A percentile compares a stretch with the other conserved stretches of the same genome.
phyloP scores from a whole-genome alignment of 2,888 invertebrate species.

The Mesorhabditis sp. region DNA sequence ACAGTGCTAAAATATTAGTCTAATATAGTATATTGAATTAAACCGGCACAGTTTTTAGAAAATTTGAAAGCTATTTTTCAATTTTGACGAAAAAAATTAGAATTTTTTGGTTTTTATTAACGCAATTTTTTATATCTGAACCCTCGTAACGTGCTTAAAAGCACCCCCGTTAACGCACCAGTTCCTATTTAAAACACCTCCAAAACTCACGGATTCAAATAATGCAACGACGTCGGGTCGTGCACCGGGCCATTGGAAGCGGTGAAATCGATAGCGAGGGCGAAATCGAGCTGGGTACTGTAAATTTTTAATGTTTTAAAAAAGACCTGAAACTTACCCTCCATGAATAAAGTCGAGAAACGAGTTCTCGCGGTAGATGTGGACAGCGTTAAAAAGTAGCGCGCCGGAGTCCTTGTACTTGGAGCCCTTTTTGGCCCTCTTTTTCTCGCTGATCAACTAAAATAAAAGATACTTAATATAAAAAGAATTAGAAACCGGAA shows the following conservation, averaged over 20 bases:
- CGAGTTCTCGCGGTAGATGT: constrained; percentile 58
- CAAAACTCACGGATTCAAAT: constrained; percentile 56
- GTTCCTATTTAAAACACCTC: too few species aligned
- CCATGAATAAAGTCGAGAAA: constrained; percentile 67
- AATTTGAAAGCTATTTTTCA: too few species aligned
- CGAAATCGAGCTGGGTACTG: constrained; percentile 62
- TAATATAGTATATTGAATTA: too few species aligned
- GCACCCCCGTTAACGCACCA: too few species aligned
- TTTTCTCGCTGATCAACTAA: constrained; percentile 62
- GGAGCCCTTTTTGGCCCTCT: constrained; percentile 62
- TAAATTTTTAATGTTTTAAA: constrained; percentile 11
- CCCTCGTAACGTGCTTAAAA: too few species aligned
- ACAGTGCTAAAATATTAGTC: too few species aligned
- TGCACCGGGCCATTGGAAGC: constrained; percentile 62
- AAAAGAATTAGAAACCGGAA: too few species aligned
- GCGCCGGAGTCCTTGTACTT: constrained; percentile 63
- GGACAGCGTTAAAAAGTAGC: constrained; percentile 54
- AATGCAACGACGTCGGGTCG: constrained; percentile 59
- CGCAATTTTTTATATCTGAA: too few species aligned
- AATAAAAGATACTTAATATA: too few species aligned
- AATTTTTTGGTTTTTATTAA: too few species aligned
- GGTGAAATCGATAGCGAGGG: constrained; percentile 63
- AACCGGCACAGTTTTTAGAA: too few species aligned
- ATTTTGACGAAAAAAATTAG: too few species aligned
- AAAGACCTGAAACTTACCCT: constrained; percentile 56